Conservation (phyloP, 2,113 vertebrate genomes). For the Seriola rivoliana region DNA sequence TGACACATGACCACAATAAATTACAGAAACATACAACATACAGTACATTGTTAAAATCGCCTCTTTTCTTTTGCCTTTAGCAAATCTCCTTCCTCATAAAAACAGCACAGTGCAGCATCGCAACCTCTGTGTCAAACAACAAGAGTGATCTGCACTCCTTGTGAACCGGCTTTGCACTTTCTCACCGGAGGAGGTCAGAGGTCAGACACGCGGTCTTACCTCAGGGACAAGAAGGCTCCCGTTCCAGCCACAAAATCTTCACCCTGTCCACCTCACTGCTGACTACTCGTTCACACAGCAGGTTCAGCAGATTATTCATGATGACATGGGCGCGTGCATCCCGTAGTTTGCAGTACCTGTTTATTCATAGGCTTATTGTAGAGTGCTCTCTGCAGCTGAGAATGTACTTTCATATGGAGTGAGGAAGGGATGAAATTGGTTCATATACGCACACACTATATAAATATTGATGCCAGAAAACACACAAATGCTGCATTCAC, state of each 20-base stretch:
- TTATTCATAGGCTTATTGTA: neutral
- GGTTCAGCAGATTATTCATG: slow-evolving; percentile 10
- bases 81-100: neutral
- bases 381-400: neutral
- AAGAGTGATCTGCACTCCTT: neutral
- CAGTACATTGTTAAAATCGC: neutral
- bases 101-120: neutral
- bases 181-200: slow-evolving; percentile 7
- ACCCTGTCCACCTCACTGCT: neutral
- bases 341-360: neutral
- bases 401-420: neutral
- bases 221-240: neutral
- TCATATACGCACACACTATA: neutral
- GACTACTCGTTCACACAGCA: neutral
- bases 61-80: neutral
- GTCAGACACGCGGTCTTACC: neutral
- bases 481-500: neutral
- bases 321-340: neutral
- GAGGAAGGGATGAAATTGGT: neutral
- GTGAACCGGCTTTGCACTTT: neutral
- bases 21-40: neutral
- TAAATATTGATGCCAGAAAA: neutral
- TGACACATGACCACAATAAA: neutral
- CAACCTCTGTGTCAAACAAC: neutral
- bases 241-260: neutral